Conservation (phyloP, 2,888 invertebrate species). For the Caenorhabditis angaria region DNA sequence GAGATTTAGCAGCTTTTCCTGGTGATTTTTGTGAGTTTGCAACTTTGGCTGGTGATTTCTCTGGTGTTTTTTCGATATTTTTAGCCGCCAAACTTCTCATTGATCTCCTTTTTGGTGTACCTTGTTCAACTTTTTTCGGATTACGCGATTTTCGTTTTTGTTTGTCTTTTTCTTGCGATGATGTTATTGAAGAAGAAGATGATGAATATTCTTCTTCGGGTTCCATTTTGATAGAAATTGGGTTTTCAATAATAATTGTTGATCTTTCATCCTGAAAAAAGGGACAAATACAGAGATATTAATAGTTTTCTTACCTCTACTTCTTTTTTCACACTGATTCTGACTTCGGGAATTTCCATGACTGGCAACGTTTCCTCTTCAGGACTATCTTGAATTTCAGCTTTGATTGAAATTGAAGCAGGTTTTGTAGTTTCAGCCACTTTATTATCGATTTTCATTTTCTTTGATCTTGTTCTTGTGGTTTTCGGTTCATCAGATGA, state of each 20-base stretch:
- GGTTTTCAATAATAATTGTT: too few relatives aligned
- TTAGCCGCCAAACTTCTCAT: background rate
- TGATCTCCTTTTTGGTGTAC: background rate
- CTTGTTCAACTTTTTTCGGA: slow-evolving; percentile 1
- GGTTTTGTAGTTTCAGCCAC: background rate
- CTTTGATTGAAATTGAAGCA: background rate
- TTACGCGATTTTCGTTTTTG: background rate
- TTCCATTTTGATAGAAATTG: background rate
- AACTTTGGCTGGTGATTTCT: background rate
- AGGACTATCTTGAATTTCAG: background rate
- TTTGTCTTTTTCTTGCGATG: background rate
- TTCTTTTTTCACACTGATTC: background rate
- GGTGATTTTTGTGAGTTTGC: background rate
- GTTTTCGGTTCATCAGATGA: background rate
- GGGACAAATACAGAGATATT: too few relatives aligned
- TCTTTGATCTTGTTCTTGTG: background rate
- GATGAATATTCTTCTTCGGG: too few relatives aligned
- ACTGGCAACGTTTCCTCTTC: too few relatives aligned
- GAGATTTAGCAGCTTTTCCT: too few relatives aligned
- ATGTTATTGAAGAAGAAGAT: background rate
- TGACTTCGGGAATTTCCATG: background rate
- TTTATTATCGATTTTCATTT: background rate
- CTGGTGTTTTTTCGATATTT: background rate
- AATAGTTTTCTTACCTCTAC: too few relatives aligned
- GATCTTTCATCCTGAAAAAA: too few relatives aligned